Conservation (phyloP, 2,888 invertebrate genomes). For the Rhorus exstirpatorius region DNA sequence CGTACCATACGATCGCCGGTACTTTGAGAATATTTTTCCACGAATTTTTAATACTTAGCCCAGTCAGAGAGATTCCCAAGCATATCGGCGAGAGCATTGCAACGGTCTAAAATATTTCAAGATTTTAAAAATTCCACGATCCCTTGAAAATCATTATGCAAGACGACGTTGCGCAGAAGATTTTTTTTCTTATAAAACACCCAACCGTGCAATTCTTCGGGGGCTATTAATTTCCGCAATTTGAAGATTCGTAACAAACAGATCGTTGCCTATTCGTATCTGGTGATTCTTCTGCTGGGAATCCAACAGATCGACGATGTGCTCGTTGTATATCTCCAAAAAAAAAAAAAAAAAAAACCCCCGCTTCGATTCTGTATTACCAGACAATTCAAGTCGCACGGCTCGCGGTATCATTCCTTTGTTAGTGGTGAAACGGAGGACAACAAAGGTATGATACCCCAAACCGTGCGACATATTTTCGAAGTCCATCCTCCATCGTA, state of each 20-base stretch:
- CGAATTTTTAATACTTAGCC: neutral
- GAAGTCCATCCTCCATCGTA: conserved; percentile 89
- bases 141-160: neutral
- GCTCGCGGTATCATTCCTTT: conserved; percentile 95
- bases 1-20: neutral
- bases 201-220: conserved; percentile 88
- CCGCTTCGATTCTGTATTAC: conserved; percentile 91
- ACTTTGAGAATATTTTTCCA: neutral
- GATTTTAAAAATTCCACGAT: neutral
- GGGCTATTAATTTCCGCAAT: conserved; percentile 89
- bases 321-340: conserved; percentile 95
- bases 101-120: neutral
- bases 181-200: neutral
- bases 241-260: conserved; percentile 91
- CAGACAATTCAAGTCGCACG: conserved; percentile 92
- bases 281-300: conserved; percentile 90
- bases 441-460: too few species aligned
- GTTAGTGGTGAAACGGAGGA: too few species aligned
- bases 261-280: conserved; percentile 91
- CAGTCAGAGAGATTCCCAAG: neutral
- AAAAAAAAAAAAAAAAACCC: too few species aligned
- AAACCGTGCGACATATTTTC: too few species aligned
- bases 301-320: conserved; percentile 92
- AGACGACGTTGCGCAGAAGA: neutral
- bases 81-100: neutral